Evolutionary conservation across 2,797 vertebrate genomes (phyloP).

Genomic region (Aeoliscus strigatus): DNA sequence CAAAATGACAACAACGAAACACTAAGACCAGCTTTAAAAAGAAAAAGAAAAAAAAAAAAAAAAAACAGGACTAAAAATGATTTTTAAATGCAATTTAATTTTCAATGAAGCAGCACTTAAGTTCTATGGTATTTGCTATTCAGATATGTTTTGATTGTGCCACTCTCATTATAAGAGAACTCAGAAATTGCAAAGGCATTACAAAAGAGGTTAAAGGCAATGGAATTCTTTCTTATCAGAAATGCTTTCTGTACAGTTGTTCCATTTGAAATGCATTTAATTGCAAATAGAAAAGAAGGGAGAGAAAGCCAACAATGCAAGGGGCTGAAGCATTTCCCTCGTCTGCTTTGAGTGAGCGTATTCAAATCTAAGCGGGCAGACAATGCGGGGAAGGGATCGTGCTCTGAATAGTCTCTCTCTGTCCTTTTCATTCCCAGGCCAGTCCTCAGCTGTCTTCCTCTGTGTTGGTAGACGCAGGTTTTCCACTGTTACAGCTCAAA

Average conservation of each 20-base stretch:
- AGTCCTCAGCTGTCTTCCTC: constrained; percentile 63
- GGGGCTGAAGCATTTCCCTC: constrained; percentile 76
- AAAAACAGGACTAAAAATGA: constrained; percentile 65
- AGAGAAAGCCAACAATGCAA: constrained; percentile 75
- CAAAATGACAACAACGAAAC: constrained; percentile 54
- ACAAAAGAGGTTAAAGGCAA: constrained; percentile 78
- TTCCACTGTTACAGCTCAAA: constrained; percentile 50
- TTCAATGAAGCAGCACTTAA: constrained; percentile 79
- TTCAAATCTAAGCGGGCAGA: constrained; percentile 77
- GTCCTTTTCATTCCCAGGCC: constrained; percentile 68
- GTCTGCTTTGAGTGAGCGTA: constrained; percentile 73
- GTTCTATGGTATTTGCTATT: constrained; percentile 72
- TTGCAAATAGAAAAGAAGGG: constrained; percentile 82
- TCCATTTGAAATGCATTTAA: constrained; percentile 85
- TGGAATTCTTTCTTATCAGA: constrained; percentile 77
- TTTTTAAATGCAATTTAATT: constrained; percentile 80
- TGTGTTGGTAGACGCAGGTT: constrained; percentile 59
- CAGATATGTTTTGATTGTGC: constrained; percentile 76
- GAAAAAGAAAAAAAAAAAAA: constrained; percentile 54
- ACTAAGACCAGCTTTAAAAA: constrained; percentile 49
- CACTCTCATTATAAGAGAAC: constrained; percentile 67
- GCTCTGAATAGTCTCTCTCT: constrained; percentile 75
- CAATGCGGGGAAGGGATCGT: constrained; percentile 74
- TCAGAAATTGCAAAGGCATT: constrained; percentile 73
- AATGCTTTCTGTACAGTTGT: constrained; percentile 81